Conservation (phyloP, 2,113 vertebrate genomes). For the Mesocricetus auratus region DNA sequence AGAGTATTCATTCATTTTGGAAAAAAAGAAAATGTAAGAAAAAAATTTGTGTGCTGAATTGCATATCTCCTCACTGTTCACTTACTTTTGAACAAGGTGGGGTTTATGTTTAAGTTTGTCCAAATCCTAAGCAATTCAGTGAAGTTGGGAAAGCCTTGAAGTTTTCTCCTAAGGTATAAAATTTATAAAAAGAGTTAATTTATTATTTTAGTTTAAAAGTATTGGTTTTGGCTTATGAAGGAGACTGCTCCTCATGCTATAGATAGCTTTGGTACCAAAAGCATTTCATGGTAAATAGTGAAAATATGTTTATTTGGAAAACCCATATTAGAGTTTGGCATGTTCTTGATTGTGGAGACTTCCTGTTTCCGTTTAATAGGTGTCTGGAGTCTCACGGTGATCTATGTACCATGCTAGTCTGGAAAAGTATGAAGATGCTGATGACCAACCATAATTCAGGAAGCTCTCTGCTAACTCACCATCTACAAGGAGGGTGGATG, state of each 20-base stretch:
- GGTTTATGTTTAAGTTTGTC: background rate
- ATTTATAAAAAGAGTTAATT: background rate
- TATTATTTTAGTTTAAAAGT: background rate
- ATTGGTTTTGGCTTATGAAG: background rate
- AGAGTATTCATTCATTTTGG: background rate
- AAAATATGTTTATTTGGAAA: background rate
- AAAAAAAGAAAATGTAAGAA: background rate
- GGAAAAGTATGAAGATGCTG: background rate
- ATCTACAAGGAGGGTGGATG: accelerated
- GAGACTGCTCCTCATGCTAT: background rate
- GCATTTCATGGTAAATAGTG: background rate
- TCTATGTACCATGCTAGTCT: background rate
- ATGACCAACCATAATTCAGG: no score
- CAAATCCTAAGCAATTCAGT: background rate
- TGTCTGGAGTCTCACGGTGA: background rate
- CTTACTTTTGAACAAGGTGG: background rate
- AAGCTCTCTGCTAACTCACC: accelerated
- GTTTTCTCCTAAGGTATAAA: background rate
- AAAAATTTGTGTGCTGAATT: background rate
- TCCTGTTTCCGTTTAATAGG: background rate
- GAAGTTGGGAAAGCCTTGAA: background rate
- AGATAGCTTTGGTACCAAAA: background rate
- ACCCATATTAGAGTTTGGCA: accelerated
- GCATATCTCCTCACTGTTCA: background rate
- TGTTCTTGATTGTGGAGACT: background rate